These are phyloP conservation scores for Zaprionus ghesquierei DNA, from an alignment of 1,140 invertebrate genomes.

Conservation along the genomic window DNA sequence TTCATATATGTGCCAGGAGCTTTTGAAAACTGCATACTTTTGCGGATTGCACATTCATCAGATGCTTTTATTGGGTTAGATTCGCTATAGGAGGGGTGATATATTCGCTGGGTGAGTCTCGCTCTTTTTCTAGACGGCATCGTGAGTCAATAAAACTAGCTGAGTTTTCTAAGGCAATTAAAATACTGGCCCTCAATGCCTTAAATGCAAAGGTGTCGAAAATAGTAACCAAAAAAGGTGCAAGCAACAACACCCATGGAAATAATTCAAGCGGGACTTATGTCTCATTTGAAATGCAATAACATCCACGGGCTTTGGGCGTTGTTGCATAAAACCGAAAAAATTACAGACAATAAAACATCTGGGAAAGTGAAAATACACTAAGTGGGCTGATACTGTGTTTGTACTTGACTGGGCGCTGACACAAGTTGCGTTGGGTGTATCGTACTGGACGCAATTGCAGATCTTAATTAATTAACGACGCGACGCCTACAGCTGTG, in stretches of 20 bases:
- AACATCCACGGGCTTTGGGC: too few species aligned
- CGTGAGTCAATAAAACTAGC: not conserved
- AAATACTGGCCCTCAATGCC: too few species aligned
- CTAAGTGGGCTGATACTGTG: slow-evolving; percentile 24
- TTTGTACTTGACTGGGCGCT: slow-evolving; percentile 42
- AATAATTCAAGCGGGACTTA: too few species aligned
- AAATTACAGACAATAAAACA: not conserved
- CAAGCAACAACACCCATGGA: not conserved
- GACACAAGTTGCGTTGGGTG: slow-evolving; percentile 10
- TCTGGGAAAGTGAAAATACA: not conserved
- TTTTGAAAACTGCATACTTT: slow-evolving; percentile 1
- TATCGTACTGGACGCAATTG: slow-evolving; percentile 18
- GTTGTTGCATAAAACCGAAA: too few species aligned
- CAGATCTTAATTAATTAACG: slow-evolving; percentile 73
- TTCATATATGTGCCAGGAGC: slow-evolving; percentile 24
- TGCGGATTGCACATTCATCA: slow-evolving; percentile 4
- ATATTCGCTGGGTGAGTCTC: not conserved
- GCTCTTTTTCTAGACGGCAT: not conserved
- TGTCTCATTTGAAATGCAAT: too few species aligned
- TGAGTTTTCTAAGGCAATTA: not conserved
- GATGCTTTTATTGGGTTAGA: not conserved
- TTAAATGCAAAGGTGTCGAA: not conserved
- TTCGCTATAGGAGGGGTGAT: not conserved
- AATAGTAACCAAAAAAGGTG: not conserved
- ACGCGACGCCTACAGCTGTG: slow-evolving; percentile 42